Conservation (phyloP, 2,113 vertebrate species). For the Peromyscus leucopus region DNA sequence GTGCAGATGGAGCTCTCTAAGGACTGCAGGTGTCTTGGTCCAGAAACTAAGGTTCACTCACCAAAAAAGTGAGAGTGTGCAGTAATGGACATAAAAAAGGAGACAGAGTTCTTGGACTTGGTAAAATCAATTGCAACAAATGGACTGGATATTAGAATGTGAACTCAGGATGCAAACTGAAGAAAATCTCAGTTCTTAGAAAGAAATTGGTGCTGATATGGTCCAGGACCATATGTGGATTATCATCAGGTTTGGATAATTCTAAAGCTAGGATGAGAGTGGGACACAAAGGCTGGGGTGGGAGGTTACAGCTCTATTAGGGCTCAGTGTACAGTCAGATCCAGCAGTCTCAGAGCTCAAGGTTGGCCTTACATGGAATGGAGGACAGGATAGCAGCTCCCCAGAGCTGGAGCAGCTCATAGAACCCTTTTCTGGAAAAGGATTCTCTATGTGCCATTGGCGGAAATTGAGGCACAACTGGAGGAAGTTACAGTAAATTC, state of each 20-base stretch:
- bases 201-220: neutral
- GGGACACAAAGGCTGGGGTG: rapidly evolving
- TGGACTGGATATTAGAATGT: neutral
- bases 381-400: neutral
- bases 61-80: neutral
- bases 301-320: neutral
- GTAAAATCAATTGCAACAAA: neutral
- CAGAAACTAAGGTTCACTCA: neutral
- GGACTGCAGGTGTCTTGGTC: neutral
- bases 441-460: neutral
- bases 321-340: neutral
- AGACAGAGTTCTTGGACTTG: neutral
- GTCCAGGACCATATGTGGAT: neutral
- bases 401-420: neutral
- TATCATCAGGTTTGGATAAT: neutral
- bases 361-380: neutral
- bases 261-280: neutral
- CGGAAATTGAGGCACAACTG: neutral
- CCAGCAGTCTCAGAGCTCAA: neutral
- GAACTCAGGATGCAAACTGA: neutral
- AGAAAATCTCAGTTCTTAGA: neutral
- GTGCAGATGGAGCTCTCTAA: rapidly evolving
- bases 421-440: neutral
- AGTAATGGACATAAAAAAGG: neutral
- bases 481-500: neutral